A percentile compares a stretch with the other conserved stretches of the same genome.
phyloP scores from a whole-genome alignment of 30 jellyfish, hydroid and myxozoan genomes.

The Turritopsis rubra region DNA sequence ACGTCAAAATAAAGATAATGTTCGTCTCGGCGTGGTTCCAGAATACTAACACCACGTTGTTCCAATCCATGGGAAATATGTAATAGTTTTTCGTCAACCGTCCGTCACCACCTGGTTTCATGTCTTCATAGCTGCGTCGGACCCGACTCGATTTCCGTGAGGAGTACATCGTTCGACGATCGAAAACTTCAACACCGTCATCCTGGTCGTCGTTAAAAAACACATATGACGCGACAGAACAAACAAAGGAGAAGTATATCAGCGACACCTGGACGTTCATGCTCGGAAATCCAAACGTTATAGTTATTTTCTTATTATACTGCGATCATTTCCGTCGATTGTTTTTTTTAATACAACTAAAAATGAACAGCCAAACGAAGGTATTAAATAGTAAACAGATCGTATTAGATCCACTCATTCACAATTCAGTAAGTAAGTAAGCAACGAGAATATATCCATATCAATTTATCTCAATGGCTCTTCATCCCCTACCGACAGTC shows the following conservation, averaged over 20 bases:
- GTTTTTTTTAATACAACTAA: not conserved
- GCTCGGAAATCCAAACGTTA: not conserved
- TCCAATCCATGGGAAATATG: conserved; percentile 42
- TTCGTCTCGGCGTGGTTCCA: conserved; percentile 65
- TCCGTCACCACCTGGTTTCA: not conserved
- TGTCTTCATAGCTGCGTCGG: not conserved
- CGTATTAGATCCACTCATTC: not conserved
- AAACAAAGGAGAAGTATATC: not conserved
- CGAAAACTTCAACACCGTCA: not conserved
- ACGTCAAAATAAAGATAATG: conserved; percentile 59
- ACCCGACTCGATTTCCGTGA: not conserved
- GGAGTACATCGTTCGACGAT: not conserved
- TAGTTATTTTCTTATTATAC: not conserved
- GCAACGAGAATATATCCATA: no score
- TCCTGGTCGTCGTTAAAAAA: not conserved
- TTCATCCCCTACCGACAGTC: no score
- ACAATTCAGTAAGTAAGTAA: no score
- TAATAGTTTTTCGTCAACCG: not conserved
- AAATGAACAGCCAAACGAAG: not conserved
- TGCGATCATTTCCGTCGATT: not conserved
- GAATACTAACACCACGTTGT: conserved; percentile 59
- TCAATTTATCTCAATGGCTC: no score
- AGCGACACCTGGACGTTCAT: not conserved
- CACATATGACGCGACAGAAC: not conserved
- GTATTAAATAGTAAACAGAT: no score